Evolutionary conservation across 1,140 invertebrate species (phyloP).

Genomic region (Brachystomella parvula): DNA sequence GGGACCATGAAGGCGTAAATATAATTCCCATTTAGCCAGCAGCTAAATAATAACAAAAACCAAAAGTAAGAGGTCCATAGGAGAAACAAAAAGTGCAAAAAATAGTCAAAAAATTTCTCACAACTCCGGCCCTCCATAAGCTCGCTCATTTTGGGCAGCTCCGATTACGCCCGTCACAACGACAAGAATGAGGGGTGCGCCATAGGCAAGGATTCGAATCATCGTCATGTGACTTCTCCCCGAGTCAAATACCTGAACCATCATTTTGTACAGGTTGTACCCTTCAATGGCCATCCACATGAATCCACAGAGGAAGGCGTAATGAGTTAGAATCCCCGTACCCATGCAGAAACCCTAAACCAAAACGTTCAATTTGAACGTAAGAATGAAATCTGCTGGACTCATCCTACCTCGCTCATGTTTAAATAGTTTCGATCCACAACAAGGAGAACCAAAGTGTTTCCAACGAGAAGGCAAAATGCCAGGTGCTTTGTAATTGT

Average conservation of each 20-base stretch:
- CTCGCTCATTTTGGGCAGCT: neutral
- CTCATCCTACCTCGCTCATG: conserved; percentile 28
- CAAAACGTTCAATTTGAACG: conserved; percentile 4
- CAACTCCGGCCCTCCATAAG: conserved; percentile 32
- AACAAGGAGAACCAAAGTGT: conserved; percentile 52
- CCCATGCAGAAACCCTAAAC: conserved; percentile 47
- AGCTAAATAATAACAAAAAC: conserved; percentile 15
- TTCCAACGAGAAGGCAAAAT: conserved; percentile 50
- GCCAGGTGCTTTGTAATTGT: conserved; percentile 53
- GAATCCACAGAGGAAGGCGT: conserved; percentile 53
- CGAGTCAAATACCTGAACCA: conserved; percentile 41
- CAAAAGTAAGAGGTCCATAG: neutral
- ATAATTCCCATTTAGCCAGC: conserved; percentile 31
- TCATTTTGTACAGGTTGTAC: conserved; percentile 47
- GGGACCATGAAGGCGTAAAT: conserved; percentile 28
- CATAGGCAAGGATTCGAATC: conserved; percentile 45
- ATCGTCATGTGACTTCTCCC: conserved; percentile 8
- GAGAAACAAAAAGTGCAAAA: neutral
- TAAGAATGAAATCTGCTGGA: neutral
- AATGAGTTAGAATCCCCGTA: conserved; percentile 53
- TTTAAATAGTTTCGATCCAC: conserved; percentile 47
- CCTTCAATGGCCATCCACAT: conserved; percentile 53
- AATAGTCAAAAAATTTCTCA: conserved; percentile 16
- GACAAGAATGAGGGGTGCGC: conserved; percentile 44
- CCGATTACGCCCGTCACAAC: conserved; percentile 39